A percentile compares a stretch with the other conserved stretches of the same genome.
Evolutionary conservation across 2,888 invertebrate genomes (phyloP).

Genomic region (Nemoura dubitans): DNA sequence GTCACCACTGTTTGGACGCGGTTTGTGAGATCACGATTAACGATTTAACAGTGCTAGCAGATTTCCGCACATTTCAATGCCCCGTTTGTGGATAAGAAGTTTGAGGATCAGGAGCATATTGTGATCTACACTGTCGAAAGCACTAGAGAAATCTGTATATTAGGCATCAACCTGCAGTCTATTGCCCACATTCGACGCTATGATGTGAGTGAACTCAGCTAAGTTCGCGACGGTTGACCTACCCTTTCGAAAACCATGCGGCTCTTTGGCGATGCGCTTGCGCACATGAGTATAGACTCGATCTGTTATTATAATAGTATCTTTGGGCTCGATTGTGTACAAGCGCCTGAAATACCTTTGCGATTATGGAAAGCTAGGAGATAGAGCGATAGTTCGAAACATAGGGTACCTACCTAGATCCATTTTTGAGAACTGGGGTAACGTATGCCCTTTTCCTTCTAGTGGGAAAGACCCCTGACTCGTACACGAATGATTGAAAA

Average conservation of each 20-base stretch:
- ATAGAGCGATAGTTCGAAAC: constrained; percentile 23
- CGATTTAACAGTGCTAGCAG: no score
- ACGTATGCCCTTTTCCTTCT: constrained; percentile 24
- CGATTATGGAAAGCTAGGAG: constrained; percentile 1
- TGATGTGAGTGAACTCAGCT: neutral
- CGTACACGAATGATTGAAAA: constrained; percentile 15
- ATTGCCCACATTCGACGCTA: neutral
- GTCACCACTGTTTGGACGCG: no score
- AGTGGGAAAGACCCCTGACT: constrained; percentile 25
- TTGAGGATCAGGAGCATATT: no score
- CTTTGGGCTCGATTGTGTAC: neutral
- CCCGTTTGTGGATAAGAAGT: no score
- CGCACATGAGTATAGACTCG: constrained; percentile 7
- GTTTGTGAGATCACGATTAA: no score
- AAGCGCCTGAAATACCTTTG: constrained; percentile 16
- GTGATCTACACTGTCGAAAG: no score
- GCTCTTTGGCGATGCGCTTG: neutral
- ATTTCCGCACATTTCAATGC: no score
- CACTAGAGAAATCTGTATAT: no score
- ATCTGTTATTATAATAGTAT: no score
- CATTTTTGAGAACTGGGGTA: constrained; percentile 26
- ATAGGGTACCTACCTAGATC: neutral
- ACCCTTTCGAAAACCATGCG: no score
- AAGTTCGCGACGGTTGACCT: neutral
- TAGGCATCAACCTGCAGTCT: no score